Conservation (phyloP, 2,888 invertebrate species). For the Erpobdella octoculata region DNA sequence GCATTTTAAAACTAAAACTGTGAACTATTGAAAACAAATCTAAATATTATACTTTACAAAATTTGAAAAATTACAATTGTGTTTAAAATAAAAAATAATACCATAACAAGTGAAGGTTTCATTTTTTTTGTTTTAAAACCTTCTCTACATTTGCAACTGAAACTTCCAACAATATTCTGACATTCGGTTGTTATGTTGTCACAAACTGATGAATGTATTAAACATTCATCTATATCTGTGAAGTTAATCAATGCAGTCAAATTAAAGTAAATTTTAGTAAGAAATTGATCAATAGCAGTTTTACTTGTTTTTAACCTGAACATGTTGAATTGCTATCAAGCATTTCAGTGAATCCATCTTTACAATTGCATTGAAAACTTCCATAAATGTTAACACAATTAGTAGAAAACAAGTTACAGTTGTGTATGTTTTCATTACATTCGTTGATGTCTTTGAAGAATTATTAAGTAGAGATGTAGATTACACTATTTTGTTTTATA, state of each 20-base stretch:
- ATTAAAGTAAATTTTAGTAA: too few species aligned
- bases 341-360: background rate
- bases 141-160: background rate
- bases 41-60: too few species aligned
- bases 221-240: background rate
- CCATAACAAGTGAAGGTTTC: too few species aligned
- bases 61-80: too few species aligned
- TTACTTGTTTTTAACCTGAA: background rate
- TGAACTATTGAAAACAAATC: too few species aligned
- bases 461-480: too few species aligned
- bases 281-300: background rate
- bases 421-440: background rate
- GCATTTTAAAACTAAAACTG: too few species aligned
- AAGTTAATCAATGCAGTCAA: too few species aligned
- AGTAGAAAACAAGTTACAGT: background rate
- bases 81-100: too few species aligned
- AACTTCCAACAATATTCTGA: background rate
- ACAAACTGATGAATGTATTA: background rate
- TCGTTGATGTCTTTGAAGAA: conserved; percentile 11
- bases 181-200: background rate
- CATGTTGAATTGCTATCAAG: background rate
- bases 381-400: background rate
- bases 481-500: background rate
- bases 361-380: background rate
- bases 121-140: background rate